Percentiles rank a stretch among this genome's conserved stretches.
These are phyloP conservation scores for Lucilia cuprina DNA, from an alignment of 1,140 invertebrate species.

Conservation along the genomic window DNA sequence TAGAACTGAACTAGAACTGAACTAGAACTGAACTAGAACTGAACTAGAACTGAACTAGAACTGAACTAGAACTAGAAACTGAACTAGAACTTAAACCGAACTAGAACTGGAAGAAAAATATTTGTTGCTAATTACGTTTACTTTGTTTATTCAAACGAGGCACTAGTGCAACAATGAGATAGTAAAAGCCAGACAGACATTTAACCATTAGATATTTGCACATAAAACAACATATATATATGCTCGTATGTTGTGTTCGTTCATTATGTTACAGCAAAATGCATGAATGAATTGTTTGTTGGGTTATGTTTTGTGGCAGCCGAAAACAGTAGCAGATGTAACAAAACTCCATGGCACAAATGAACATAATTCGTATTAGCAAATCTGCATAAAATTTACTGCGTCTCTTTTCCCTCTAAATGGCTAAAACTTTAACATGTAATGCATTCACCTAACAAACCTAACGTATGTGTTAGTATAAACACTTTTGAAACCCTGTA, in stretches of 20 bases:
- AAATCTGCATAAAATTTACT: conserved; percentile 62
- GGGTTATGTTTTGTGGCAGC: conserved; percentile 12
- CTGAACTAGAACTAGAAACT: too few species aligned
- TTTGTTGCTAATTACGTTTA: too few species aligned
- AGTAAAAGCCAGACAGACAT: too few species aligned
- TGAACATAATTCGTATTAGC: conserved; percentile 59
- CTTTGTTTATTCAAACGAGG: too few species aligned
- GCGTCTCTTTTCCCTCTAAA: conserved; percentile 36
- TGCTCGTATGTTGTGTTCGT: not conserved
- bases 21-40: too few species aligned
- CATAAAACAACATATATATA: conserved; percentile 4
- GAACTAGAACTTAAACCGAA: too few species aligned
- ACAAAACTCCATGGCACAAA: conserved; percentile 42
- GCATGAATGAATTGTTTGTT: not conserved
- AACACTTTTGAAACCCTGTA: not conserved
- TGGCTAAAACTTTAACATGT: not conserved
- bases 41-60: too few species aligned
- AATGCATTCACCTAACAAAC: not conserved
- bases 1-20: too few species aligned
- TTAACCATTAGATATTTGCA: not conserved
- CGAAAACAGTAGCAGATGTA: not conserved
- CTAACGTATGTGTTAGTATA: not conserved
- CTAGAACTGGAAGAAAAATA: too few species aligned
- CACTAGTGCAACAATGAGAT: too few species aligned
- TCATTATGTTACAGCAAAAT: not conserved